Evolutionary conservation across 2,797 vertebrate genomes (phyloP), one percentile per base, ranked within the genome.

Genomic region (Danio kyathit): DNA sequence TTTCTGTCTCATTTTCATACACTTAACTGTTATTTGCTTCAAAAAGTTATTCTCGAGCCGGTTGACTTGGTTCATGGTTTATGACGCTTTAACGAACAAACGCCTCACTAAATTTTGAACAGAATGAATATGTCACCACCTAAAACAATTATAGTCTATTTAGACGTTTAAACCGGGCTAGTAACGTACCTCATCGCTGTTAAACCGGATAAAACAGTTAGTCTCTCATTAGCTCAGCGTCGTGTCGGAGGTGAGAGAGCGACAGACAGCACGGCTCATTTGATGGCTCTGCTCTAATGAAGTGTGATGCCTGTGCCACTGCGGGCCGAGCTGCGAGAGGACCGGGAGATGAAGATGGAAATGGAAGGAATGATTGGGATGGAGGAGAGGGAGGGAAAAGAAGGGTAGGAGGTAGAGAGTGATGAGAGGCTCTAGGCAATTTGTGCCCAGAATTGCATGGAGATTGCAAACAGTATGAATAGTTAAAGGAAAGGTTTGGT

Each of bases 391-490:
- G 40, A 16, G 60, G n/a, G 11, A 41, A 40, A 60, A 56, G 46
- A 71, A 81, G 73, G 43, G 65, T 52, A 67, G 29, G 79, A 80
- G 67, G 69, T 49, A 13, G 70, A 72, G 41, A 67, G 46, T 82
- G 66, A 82, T 82, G 65, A 76, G 74, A 82, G 51, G 61, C 74
- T 77, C 56, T 19, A 65, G 66, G 66, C 80, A 82, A 70, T 76
- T 82, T 76, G 40, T 29, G 65, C 6, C 48, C 57, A 70, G 80
- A 82, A 82, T 76, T 82, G 74, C 80, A 76, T 56, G 74, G 59
- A 82, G 74, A 82, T 76, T 82, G 80, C 80, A 71, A 76, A 48
- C 66, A 70, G 80, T 76, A 76, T 70, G 56, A 82, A 76, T 76
- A 76, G 46, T 54, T 76, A 46, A 70, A 63, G 60, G 54, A 70